Conservation (phyloP, 64 coral and sea anemone species). For the Cladopsammia gracilis region DNA sequence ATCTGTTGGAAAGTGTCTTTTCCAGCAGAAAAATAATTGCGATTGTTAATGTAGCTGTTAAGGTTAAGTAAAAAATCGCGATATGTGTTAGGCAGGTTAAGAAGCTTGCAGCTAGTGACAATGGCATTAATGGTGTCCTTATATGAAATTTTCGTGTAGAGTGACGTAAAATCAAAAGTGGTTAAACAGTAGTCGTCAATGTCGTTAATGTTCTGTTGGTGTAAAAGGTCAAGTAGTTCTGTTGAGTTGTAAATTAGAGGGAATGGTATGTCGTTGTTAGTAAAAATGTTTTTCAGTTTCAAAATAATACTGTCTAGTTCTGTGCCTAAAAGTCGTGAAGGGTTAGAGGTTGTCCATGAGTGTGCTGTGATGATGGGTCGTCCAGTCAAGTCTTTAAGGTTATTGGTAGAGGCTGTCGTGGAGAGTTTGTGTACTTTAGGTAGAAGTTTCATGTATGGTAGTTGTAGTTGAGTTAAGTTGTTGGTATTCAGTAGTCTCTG, state of each 20-base stretch:
- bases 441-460: conserved; percentile 16
- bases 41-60: too few species aligned
- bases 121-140: background rate
- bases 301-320: conserved; percentile 32
- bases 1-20: too few species aligned
- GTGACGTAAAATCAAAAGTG: conserved; percentile 17
- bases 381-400: background rate
- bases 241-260: background rate
- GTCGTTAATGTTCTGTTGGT: background rate
- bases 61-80: too few species aligned
- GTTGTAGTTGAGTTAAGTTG: background rate
- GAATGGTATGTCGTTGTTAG: background rate
- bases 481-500: background rate
- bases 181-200: background rate
- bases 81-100: background rate
- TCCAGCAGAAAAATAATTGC: too few species aligned
- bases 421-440: conserved; percentile 35
- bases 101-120: background rate
- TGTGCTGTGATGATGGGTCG: conserved; percentile 25
- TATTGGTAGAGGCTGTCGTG: background rate
- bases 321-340: background rate
- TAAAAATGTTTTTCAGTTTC: background rate
- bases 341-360: conserved; percentile 15
- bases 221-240: background rate
- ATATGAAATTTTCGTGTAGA: background rate